phyloP scores from a whole-genome alignment of 35 echinoderm and acorn worm genomes.

The Patiria miniata region DNA sequence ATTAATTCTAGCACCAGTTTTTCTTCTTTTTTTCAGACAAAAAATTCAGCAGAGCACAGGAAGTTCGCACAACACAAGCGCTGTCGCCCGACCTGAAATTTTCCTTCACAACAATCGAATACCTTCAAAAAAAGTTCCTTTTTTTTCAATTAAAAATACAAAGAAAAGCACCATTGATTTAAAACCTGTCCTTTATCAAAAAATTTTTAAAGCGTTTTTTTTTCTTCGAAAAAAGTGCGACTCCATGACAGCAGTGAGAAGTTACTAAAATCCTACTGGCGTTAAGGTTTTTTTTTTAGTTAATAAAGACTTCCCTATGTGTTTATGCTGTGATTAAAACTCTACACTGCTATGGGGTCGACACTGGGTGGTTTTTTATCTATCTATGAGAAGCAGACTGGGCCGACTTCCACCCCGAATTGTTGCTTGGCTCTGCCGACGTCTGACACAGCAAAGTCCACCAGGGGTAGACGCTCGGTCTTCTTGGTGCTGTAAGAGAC shows the following conservation, averaged over 20 bases:
- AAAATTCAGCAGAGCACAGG: no score
- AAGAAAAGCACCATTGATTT: no score
- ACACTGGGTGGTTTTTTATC: background rate
- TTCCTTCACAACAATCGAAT: no score
- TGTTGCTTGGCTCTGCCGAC: slow-evolving; percentile 51
- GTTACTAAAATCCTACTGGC: background rate
- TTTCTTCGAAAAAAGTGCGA: slow-evolving; percentile 3
- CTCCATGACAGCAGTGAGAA: background rate
- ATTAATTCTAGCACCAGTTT: no score
- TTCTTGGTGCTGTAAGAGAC: slow-evolving; percentile 55
- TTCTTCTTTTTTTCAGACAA: no score
- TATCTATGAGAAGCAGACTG: slow-evolving; percentile 66
- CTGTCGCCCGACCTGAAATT: no score
- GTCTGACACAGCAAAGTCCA: slow-evolving; percentile 52
- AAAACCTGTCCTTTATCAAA: no score
- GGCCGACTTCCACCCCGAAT: slow-evolving; percentile 59
- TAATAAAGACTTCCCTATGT: slow-evolving; percentile 22
- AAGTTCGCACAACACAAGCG: no score
- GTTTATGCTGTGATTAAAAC: background rate
- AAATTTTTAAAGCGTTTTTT: background rate
- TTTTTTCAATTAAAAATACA: no score
- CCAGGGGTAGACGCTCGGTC: slow-evolving; percentile 53
- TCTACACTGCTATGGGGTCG: slow-evolving; percentile 3
- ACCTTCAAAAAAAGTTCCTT: no score
- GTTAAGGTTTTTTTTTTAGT: no score